A percentile compares a stretch with the other conserved stretches of the same genome.
phyloP scores from a whole-genome alignment of 2,113 vertebrate species.

The Dromiciops gliroides region DNA sequence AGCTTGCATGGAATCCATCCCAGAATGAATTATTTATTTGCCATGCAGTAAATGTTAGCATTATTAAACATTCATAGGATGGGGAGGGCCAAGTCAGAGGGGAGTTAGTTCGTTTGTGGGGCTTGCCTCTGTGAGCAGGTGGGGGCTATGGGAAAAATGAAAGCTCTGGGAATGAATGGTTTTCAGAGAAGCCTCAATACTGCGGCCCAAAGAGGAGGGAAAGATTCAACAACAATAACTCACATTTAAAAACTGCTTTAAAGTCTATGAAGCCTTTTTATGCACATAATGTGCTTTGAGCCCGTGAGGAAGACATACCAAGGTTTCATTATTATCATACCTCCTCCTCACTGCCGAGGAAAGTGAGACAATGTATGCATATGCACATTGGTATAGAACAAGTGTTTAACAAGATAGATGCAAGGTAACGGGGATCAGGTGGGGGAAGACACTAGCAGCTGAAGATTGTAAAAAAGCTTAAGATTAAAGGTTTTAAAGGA shows the following conservation, averaged over 20 bases:
- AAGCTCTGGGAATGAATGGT: not conserved
- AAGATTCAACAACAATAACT: not conserved
- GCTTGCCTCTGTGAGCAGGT: not conserved
- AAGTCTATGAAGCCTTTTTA: not conserved
- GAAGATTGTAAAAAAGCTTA: not conserved
- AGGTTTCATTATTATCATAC: not conserved
- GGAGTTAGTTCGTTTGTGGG: not conserved
- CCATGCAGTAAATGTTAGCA: not conserved
- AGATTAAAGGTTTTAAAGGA: not conserved
- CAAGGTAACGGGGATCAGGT: not conserved
- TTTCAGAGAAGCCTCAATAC: not conserved
- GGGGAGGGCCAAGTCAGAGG: not conserved
- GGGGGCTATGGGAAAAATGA: not conserved
- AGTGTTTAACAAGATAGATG: not conserved
- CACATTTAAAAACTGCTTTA: not conserved
- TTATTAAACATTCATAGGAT: slow-evolving; percentile 18
- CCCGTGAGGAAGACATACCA: not conserved
- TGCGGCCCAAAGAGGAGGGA: not conserved
- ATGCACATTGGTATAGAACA: not conserved
- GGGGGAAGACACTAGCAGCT: not conserved
- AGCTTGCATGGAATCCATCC: slow-evolving; percentile 11
- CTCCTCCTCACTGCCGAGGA: not conserved
- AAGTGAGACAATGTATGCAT: not conserved
- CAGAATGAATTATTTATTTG: not conserved
- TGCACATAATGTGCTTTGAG: not conserved